Percentiles rank a stretch among this genome's conserved stretches.
Evolutionary conservation across 2,888 invertebrate genomes (phyloP).

Genomic region (Drosophila algonquin): DNA sequence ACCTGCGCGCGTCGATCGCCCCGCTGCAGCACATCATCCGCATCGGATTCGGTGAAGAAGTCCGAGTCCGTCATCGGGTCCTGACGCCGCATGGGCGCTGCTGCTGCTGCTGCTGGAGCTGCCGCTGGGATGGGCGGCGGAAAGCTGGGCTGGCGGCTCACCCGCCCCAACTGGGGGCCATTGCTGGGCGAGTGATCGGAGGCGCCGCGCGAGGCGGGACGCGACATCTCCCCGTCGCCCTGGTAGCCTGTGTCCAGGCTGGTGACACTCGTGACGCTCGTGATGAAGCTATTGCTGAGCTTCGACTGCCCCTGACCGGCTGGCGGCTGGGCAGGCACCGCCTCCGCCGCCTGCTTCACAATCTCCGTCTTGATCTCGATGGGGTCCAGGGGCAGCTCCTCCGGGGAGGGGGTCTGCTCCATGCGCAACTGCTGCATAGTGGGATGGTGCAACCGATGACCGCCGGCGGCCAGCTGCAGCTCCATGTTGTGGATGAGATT

Average conservation of each 20-base stretch:
- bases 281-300: conserved; percentile 91
- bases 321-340: not conserved
- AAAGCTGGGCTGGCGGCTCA: conserved; percentile 84
- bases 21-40: conserved; percentile 89
- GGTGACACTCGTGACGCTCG: conserved; percentile 94
- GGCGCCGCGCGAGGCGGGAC: conserved; percentile 91
- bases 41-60: conserved; percentile 95
- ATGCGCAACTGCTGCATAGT: conserved; percentile 84
- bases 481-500: conserved; percentile 82
- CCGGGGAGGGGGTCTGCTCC: conserved; percentile 93
- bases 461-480: conserved; percentile 82
- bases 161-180: conserved; percentile 82
- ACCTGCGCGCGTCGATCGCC: conserved; percentile 92
- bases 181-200: conserved; percentile 89
- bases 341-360: conserved; percentile 83
- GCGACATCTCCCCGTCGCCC: conserved; percentile 95
- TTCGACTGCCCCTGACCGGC: conserved; percentile 83
- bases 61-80: conserved; percentile 96
- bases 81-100: conserved; percentile 87
- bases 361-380: conserved; percentile 87
- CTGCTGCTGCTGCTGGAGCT: conserved; percentile 68
- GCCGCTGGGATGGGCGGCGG: conserved; percentile 72
- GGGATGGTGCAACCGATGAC: conserved; percentile 74
- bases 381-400: conserved; percentile 92
- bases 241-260: conserved; percentile 97